Conservation (phyloP, 2,113 vertebrate genomes). For the Cyanoderma ruficeps region DNA sequence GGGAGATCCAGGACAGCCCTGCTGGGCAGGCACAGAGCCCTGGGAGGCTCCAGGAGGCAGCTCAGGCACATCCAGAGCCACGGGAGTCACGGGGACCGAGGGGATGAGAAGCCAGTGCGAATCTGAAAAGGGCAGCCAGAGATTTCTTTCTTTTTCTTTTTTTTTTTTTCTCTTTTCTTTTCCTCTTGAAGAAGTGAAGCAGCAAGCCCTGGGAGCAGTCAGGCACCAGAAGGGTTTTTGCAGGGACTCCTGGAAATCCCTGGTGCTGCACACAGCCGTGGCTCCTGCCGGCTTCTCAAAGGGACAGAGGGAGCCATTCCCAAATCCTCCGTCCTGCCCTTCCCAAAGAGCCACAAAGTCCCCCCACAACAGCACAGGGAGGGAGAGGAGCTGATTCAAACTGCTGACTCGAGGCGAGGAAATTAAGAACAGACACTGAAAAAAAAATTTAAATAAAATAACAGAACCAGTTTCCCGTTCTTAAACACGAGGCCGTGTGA, state of each 20-base stretch:
- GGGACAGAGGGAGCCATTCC: background rate
- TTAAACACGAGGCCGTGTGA: background rate
- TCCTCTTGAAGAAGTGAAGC: background rate
- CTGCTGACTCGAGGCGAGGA: background rate
- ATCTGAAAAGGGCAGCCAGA: slow-evolving; percentile 7
- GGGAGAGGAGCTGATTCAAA: background rate
- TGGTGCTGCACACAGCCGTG: background rate
- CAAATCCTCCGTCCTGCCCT: background rate
- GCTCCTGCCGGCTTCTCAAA: background rate
- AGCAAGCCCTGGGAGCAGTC: background rate
- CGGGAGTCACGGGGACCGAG: background rate
- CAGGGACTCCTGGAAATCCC: background rate
- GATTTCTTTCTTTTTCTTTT: background rate
- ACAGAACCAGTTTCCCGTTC: slow-evolving; percentile 5
- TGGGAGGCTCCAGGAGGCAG: background rate
- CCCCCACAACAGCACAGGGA: background rate
- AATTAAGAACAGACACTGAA: slow-evolving; percentile 9
- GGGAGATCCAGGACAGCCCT: background rate
- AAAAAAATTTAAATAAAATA: background rate
- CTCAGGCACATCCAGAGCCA: background rate
- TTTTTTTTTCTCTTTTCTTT: background rate
- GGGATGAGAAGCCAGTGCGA: background rate
- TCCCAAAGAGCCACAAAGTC: background rate
- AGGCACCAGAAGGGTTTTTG: background rate
- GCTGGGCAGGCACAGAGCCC: background rate